Conservation (phyloP, 2,113 vertebrate genomes). For the Upupa epops region DNA sequence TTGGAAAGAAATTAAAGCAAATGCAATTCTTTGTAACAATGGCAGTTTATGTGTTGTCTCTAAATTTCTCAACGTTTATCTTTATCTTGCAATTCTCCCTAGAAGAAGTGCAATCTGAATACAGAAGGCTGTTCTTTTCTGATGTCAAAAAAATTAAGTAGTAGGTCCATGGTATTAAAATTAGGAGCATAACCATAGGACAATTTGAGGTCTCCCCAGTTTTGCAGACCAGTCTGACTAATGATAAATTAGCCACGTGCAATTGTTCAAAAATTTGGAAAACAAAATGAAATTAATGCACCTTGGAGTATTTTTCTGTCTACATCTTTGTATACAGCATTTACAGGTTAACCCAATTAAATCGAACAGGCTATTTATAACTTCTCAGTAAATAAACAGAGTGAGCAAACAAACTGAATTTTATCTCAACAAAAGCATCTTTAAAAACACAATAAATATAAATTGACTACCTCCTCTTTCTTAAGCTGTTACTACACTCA, state of each 20-base stretch:
- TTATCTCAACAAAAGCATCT: neutral
- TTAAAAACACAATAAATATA: slow-evolving; percentile 7
- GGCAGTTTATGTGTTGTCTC: neutral
- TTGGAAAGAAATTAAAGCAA: neutral
- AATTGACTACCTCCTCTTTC: neutral
- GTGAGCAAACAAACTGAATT: neutral
- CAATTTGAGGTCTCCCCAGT: neutral
- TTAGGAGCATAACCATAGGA: neutral
- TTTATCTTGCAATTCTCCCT: neutral
- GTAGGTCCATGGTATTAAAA: too few species aligned
- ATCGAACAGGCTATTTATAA: neutral
- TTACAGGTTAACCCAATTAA: neutral
- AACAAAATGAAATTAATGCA: neutral
- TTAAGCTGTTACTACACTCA: neutral
- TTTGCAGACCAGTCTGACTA: neutral
- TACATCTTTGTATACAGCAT: neutral
- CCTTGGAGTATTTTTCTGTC: neutral
- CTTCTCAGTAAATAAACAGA: neutral
- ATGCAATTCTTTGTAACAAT: neutral
- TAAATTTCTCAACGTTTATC: neutral
- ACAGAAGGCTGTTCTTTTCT: neutral
- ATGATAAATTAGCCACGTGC: neutral
- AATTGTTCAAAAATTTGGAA: neutral
- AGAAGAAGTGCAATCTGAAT: neutral
- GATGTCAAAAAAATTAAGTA: neutral